Conservation (phyloP, 2,797 vertebrate genomes). For the Heliangelus exortis region DNA sequence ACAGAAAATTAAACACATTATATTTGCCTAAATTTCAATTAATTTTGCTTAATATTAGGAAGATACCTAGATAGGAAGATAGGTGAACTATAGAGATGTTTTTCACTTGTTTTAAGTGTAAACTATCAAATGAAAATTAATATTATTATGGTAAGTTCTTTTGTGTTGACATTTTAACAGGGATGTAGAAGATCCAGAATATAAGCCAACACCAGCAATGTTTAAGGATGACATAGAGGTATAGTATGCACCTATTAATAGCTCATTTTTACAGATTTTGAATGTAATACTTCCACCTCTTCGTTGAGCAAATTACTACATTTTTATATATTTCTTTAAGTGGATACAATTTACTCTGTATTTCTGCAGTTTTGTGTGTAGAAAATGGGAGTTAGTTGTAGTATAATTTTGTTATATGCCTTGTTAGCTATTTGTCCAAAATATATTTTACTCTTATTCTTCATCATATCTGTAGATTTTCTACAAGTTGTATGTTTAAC, state of each 20-base stretch:
- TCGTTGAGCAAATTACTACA: not conserved
- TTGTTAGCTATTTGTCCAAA: not conserved
- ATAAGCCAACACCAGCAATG: constrained; percentile 95
- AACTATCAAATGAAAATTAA: not conserved
- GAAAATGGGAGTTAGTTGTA: not conserved
- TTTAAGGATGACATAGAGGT: constrained; percentile 99
- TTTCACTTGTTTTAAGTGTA: not conserved
- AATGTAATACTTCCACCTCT: not conserved
- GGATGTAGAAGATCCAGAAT: constrained; percentile 98
- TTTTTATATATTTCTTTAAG: not conserved
- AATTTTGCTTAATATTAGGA: not conserved
- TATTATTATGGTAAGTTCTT: not conserved
- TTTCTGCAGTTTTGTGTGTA: not conserved
- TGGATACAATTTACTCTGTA: fast-evolving
- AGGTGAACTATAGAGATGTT: constrained; percentile 81
- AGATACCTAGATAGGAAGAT: too few species aligned
- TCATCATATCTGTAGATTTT: not conserved
- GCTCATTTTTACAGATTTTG: not conserved
- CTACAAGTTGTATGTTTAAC: not conserved
- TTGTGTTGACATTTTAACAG: constrained; percentile 76
- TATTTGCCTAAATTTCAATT: not conserved
- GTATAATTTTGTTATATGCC: not conserved
- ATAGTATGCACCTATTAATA: constrained; percentile 8
- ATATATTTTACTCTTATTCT: not conserved
- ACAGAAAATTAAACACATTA: not conserved